These are phyloP conservation scores for Xylocampa areola DNA, from an alignment of 2,888 invertebrate species.

Conservation along the genomic window DNA sequence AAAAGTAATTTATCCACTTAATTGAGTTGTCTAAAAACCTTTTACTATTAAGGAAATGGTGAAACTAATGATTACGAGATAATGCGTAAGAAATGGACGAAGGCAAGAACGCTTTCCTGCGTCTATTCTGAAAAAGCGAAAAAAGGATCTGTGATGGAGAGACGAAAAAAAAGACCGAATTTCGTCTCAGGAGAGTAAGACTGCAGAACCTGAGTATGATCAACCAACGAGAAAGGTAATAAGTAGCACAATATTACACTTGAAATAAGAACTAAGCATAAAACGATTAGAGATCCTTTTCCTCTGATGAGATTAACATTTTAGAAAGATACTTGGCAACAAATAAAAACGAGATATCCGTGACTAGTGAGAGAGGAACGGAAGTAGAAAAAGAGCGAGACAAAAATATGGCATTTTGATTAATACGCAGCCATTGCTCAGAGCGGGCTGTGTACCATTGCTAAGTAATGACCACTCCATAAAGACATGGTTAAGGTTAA, in stretches of 20 bases:
- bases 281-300: conserved; percentile 60
- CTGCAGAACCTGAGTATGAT: conserved; percentile 83
- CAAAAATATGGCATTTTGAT: conserved; percentile 89
- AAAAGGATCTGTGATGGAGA: conserved; percentile 86
- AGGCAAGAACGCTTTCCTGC: conserved; percentile 83
- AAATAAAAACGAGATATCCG: conserved; percentile 83
- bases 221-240: conserved; percentile 60
- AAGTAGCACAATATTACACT: conserved; percentile 46
- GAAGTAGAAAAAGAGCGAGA: conserved; percentile 79
- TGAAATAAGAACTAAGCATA: conserved; percentile 47
- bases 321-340: conserved; percentile 69
- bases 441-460: conserved; percentile 89
- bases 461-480: conserved; percentile 90
- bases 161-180: conserved; percentile 87
- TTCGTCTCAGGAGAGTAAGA: conserved; percentile 89
- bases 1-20: conserved; percentile 71
- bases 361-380: conserved; percentile 82
- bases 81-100: conserved; percentile 87
- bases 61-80: conserved; percentile 87
- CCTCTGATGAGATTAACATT: conserved; percentile 46
- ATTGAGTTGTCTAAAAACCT: conserved; percentile 81
- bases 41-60: conserved; percentile 80
- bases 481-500: conserved; percentile 90
- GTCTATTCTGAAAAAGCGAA: conserved; percentile 86
- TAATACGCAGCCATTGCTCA: conserved; percentile 89